Base-by-base conservation (phyloP, 2,797 vertebrate species). In the Danio albolineatus region DNA sequence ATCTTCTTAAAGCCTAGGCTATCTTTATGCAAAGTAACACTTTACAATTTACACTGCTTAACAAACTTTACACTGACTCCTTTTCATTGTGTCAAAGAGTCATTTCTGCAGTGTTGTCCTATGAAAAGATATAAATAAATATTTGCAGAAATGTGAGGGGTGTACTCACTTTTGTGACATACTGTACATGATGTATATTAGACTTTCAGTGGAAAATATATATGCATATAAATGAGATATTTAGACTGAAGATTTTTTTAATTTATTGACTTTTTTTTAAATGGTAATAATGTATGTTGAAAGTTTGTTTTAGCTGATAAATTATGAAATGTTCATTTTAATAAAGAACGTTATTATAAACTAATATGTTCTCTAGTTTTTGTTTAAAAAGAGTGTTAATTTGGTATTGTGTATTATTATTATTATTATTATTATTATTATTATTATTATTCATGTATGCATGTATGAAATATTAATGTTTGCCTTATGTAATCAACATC, bases 251-350 rank as follows among this genome's bases (percentile, higher is more conserved):
- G 13, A 14, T 16, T 8, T 28, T 5, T 36, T 36, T 28, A n/a
- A 41, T n/a, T 5, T 44, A 38, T 28, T 49, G 43, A 49, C 4
- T 17, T 13, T 70, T 41, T 46, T 38, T 59, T 28, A 46, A 28
- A 28, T 28, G 5, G 10, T 38, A 38, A 49, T 4, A 36, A 51
- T 56, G 60, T 48, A n/a, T 84, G 76, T 56, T 73, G n/a, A n/a
- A 62, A 69, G 77, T 73, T 80, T 82, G 77, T 69, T 70, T 80
- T n/a, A 44, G 53, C 6, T 36, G 67, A 77, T 8, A 48, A 60
- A 57, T 66, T 17, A 73, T 21, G 8, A 73, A 51, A 54, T 81
- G 19, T 69, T 28, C 7, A 76, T 75, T 71, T 73, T 60, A 79
- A 65, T 48, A 38, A 13, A 54, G 28, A 61, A 4, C 28, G n/a